phyloP scores from a whole-genome alignment of 2,797 vertebrate species.

The Hipposideros larvatus region DNA sequence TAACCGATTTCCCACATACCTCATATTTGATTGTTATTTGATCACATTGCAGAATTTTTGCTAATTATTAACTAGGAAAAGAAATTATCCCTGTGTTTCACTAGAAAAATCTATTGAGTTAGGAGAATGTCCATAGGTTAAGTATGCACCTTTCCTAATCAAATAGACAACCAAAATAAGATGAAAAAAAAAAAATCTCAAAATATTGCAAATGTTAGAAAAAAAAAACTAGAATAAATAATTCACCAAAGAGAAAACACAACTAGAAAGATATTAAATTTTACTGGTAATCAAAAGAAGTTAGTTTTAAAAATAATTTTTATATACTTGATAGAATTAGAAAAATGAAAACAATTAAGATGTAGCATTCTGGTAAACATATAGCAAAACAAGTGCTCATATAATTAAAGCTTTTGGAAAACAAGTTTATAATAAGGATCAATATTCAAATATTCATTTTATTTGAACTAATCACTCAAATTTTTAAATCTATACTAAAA shows the following conservation, averaged over 20 bases:
- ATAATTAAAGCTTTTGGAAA: constrained; percentile 37
- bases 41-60: constrained; percentile 67
- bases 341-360: background rate
- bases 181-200: background rate
- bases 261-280: background rate
- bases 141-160: background rate
- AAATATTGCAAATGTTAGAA: constrained; percentile 7
- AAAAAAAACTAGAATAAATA: background rate
- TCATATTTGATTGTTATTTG: constrained; percentile 40
- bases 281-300: background rate
- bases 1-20: constrained; percentile 71
- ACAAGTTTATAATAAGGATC: background rate
- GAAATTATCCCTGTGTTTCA: constrained; percentile 39
- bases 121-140: constrained; percentile 19
- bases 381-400: background rate
- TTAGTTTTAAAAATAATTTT: background rate
- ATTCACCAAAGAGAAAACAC: background rate
- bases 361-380: background rate
- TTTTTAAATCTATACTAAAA: constrained; percentile 2
- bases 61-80: constrained; percentile 68
- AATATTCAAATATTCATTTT: background rate
- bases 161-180: background rate
- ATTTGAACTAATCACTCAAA: background rate
- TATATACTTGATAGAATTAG: background rate
- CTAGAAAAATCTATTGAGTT: constrained; percentile 55